Evolutionary conservation across 2,888 invertebrate genomes (phyloP), one percentile per base, ranked within the genome.

Genomic region (Siphonodentalium dalli): DNA sequence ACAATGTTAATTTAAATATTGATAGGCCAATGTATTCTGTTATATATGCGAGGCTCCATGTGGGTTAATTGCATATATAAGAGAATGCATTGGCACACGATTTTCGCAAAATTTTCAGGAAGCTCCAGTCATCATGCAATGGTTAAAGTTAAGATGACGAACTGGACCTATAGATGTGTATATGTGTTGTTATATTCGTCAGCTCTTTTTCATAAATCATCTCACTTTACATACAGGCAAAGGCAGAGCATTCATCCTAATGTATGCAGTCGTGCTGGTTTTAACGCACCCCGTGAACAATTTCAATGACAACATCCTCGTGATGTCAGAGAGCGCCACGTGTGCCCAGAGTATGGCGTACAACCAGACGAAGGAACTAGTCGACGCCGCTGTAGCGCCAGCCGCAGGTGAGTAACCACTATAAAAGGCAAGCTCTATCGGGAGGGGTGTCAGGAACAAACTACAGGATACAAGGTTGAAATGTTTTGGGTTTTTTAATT

Each of bases 331-430:
- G 28, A 73, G 71, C 29, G 59, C 68, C 24, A 72, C 72, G 0
- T 79, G 79, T 51, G 77, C 75, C 5, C 78, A 78, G 50, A 67
- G 72, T 43, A 55, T 74, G 60, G 71, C 73, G 6, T 42, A 67
- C 18, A 77, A 78, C 57, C 68, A 68, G 48, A 78, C 78, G 1
- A 69, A 66, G 50, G 66, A 71, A 38, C 56, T 74, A 5, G 45
- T 71, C 13, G 63, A 68, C 9, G 52, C 66, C 1, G 74, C 73
- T 3, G 37, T 65, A 5, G 58, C 73, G 0, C 77, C 77, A 0
- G 54, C 74, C 8, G 54, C 61, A 37, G 54, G 63, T 57, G 24
- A 42, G 24, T 29, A 9, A 15, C 34, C 20, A 20, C 5, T 15
- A 18, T 18, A 29, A 21, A 33, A 55, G 35, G 18, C 13, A n/a